These are phyloP conservation scores for Melanargia galathea DNA, from an alignment of 2,888 invertebrate genomes.

Conservation along the genomic window DNA sequence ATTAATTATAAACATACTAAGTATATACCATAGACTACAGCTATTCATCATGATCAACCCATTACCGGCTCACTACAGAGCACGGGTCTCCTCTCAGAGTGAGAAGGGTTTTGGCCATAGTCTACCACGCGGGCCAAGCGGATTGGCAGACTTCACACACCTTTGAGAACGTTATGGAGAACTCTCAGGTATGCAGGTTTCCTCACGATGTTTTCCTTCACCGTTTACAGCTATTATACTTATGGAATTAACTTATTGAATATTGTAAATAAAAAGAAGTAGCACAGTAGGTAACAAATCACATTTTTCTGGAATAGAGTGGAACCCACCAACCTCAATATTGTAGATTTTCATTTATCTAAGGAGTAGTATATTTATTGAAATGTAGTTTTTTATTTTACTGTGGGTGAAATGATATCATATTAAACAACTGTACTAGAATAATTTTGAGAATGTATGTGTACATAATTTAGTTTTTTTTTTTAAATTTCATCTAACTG, in stretches of 20 bases:
- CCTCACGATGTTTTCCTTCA: too few relatives aligned
- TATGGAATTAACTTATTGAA: neutral
- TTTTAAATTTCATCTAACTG: too few relatives aligned
- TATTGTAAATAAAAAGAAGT: neutral
- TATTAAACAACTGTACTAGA: slow-evolving; percentile 11
- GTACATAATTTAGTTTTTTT: neutral
- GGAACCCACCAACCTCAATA: slow-evolving; percentile 32
- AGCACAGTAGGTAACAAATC: slow-evolving; percentile 2
- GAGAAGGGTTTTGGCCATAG: too few relatives aligned
- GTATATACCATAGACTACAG: too few relatives aligned
- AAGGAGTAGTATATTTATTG: slow-evolving; percentile 14
- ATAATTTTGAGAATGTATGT: neutral
- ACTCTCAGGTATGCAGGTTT: too few relatives aligned
- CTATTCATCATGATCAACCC: too few relatives aligned
- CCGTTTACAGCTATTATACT: neutral
- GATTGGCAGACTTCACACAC: too few relatives aligned
- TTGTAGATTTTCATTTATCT: slow-evolving; percentile 12
- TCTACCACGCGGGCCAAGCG: too few relatives aligned
- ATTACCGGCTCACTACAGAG: too few relatives aligned
- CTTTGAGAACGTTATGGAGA: too few relatives aligned
- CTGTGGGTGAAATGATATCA: neutral
- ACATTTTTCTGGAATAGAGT: slow-evolving; percentile 15
- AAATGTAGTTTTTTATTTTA: slow-evolving; percentile 11
- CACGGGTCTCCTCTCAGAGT: too few relatives aligned
- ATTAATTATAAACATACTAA: neutral